Evolutionary conservation across 2,113 vertebrate species (phyloP), one percentile per base, ranked within the genome.

Genomic region (Laterallus jamaicensis): DNA sequence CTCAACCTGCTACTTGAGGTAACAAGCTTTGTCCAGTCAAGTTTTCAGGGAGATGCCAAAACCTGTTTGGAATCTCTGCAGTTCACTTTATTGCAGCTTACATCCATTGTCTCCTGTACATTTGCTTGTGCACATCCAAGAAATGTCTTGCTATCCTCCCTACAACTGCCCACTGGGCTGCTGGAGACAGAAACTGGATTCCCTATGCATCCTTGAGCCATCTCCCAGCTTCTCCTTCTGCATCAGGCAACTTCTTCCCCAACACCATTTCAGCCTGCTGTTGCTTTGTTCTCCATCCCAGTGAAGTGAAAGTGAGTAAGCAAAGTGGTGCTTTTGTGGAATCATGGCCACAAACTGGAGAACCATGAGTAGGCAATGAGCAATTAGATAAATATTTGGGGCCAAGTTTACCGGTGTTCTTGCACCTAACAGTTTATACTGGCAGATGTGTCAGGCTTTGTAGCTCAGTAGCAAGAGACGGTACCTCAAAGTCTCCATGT

Each of bases 211-310:
- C n/a, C 44, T 31, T 69, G 26, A 66, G 19, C 17, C 6, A 40
- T 80, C 54, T 73, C 19, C 12, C 35, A 82, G 3, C 12, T 26
- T 49, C 44, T 66, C 4, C 7, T 82, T 67, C 58, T 44, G 24
- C 24, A 44, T 54, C 0, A 0, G 29, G 7, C 18, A 58, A 2
- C 35, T 37, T 60, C 17, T 64, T 11, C 5, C 5, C 4, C 15
- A 15, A 2, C 16, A 12, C 18, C 15, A 29, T 54, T 81, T 39
- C 50, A 70, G 4, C 15, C 12, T 75, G 10, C 17, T 39, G 4
- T 63, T 90, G 84, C 47, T 67, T n/a, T 82, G 24, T 31, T 89
- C 74, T 78, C 40, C 18, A 32, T 40, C 11, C 16, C 62, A n/a
- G 35, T 25, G 47, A 67, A 59, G 15, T 0, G 2, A 77, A 91